phyloP scores from a whole-genome alignment of 2,113 vertebrate genomes.

The Hemichromis elongatus region DNA sequence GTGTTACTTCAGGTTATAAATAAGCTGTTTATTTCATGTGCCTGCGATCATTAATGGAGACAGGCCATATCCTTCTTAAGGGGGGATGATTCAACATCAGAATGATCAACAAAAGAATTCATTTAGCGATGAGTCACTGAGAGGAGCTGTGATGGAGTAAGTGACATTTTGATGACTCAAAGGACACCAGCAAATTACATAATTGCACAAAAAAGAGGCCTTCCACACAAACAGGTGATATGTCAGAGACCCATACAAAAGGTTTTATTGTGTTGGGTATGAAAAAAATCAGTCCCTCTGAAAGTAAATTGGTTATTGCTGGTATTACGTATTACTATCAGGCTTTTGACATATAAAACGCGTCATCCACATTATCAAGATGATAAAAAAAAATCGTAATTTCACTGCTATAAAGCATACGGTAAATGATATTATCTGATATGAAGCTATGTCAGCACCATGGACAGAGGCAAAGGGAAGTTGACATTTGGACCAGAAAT shows the following conservation, averaged over 20 bases:
- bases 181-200: not conserved
- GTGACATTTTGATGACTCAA: not conserved
- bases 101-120: not conserved
- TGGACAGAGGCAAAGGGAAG: not conserved
- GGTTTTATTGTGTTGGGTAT: not conserved
- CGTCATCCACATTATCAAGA: accelerated
- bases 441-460: not conserved
- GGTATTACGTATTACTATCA: not conserved
- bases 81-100: not conserved
- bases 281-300: not conserved
- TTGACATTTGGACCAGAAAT: too few species aligned
- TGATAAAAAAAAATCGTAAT: accelerated
- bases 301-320: not conserved
- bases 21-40: not conserved
- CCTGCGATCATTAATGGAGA: not conserved
- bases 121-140: not conserved
- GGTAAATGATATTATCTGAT: accelerated
- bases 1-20: not conserved
- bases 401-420: not conserved
- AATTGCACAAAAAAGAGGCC: not conserved
- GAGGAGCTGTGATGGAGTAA: not conserved
- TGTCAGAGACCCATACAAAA: not conserved
- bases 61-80: not conserved
- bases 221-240: not conserved
- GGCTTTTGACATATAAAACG: not conserved